Conservation (phyloP, 2,888 invertebrate species). For the Chrysotoxum bicinctum region DNA sequence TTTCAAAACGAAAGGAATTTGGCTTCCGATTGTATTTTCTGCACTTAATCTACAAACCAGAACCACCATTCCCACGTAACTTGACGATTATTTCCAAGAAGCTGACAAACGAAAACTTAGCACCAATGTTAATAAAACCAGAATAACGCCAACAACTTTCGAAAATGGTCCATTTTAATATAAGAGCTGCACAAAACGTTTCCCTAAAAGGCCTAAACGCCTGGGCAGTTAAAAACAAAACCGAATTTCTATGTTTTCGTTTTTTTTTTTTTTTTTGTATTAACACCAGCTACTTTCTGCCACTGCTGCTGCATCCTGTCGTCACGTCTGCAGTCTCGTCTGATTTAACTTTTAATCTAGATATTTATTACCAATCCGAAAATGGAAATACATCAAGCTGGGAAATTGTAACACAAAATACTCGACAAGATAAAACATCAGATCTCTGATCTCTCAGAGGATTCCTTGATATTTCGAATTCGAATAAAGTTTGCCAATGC, state of each 20-base stretch:
- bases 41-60: conserved; percentile 11
- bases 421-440: background rate
- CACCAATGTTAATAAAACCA: conserved; percentile 46
- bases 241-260: background rate
- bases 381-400: conserved; percentile 50
- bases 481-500: background rate
- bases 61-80: conserved; percentile 32
- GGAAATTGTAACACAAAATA: conserved; percentile 48
- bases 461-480: conserved; percentile 2
- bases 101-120: background rate
- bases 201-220: conserved; percentile 61
- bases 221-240: background rate
- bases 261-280: conserved; percentile 15
- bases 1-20: conserved; percentile 6
- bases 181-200: background rate
- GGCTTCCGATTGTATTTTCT: conserved; percentile 36
- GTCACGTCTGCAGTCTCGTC: conserved; percentile 34
- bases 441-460: background rate
- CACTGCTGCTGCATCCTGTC: conserved; percentile 57
- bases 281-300: conserved; percentile 32
- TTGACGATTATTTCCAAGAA: conserved; percentile 1
- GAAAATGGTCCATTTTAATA: conserved; percentile 50
- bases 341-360: conserved; percentile 41
- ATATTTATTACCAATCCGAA: conserved; percentile 57
- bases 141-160: conserved; percentile 45